Percentiles rank a stretch among this genome's conserved stretches.
Evolutionary conservation across 2,888 invertebrate species (phyloP).

Genomic region (Erebia aethiops): DNA sequence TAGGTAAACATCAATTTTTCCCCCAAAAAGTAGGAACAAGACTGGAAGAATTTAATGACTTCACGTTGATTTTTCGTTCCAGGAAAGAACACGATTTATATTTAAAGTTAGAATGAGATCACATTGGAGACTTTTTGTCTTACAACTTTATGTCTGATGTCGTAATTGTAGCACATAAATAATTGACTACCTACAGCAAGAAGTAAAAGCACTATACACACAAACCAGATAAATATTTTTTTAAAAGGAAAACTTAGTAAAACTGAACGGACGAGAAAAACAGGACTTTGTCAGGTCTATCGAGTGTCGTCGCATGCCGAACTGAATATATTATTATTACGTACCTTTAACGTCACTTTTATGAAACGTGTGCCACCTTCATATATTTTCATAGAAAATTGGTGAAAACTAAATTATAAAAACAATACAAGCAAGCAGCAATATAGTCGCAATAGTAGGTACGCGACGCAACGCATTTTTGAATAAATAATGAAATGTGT

Average conservation of each 20-base stretch:
- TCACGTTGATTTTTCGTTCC: conserved; percentile 22
- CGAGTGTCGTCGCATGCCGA: background rate
- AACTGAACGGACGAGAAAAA: background rate
- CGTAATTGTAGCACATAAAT: background rate
- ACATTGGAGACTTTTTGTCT: conserved; percentile 14
- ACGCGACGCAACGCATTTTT: too few relatives aligned
- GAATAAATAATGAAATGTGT: too few relatives aligned
- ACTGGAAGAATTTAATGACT: conserved; percentile 29
- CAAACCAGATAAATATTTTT: background rate
- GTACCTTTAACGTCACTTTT: background rate
- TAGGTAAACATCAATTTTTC: conserved; percentile 9
- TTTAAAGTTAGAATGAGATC: background rate
- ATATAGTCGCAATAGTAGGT: too few relatives aligned
- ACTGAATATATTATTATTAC: background rate
- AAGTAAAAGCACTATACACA: background rate
- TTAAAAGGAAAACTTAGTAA: background rate
- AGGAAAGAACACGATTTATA: conserved; percentile 29
- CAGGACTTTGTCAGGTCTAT: background rate
- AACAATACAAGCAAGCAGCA: too few relatives aligned
- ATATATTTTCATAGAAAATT: too few relatives aligned
- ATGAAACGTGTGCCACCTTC: too few relatives aligned
- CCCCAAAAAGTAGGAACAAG: conserved; percentile 23
- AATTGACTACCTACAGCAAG: background rate
- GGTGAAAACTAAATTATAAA: too few relatives aligned
- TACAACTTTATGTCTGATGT: background rate